Conservation (phyloP, 2,888 invertebrate species). For the Calephelis perditalis region DNA sequence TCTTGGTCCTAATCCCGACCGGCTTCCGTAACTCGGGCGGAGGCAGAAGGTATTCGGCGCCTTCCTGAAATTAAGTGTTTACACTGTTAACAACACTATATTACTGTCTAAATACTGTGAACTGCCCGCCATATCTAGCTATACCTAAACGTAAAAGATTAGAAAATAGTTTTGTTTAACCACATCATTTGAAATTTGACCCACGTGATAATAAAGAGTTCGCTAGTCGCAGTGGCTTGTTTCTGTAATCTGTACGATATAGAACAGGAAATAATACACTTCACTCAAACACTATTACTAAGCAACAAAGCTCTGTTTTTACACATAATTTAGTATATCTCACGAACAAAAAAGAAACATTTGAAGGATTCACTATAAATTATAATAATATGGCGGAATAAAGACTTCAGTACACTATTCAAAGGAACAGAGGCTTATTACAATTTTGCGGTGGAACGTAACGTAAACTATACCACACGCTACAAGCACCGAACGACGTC, state of each 20-base stretch:
- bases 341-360: too few species aligned
- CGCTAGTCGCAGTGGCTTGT: slow-evolving; percentile 72
- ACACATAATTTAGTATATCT: slow-evolving; percentile 23
- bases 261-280: slow-evolving; percentile 73
- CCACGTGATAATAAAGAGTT: slow-evolving; percentile 76
- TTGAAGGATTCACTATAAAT: slow-evolving; percentile 43
- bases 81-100: slow-evolving; percentile 52
- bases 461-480: slow-evolving; percentile 48
- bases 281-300: slow-evolving; percentile 45
- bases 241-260: slow-evolving; percentile 46
- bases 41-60: slow-evolving; percentile 49
- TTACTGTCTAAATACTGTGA: slow-evolving; percentile 34
- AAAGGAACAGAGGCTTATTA: slow-evolving; percentile 38
- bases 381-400: slow-evolving; percentile 69
- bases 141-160: slow-evolving; percentile 31
- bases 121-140: slow-evolving; percentile 28
- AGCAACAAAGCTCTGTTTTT: slow-evolving; percentile 28
- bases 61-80: slow-evolving; percentile 68
- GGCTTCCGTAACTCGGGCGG: slow-evolving; percentile 48
- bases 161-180: slow-evolving; percentile 37
- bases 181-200: slow-evolving; percentile 64
- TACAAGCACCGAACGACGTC: slow-evolving; percentile 44
- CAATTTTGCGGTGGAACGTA: slow-evolving; percentile 64
- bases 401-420: slow-evolving; percentile 61
- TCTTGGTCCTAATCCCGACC: slow-evolving; percentile 56